Conservation (phyloP, 92 coral and sea anemone species). For the Zoanthus gigantus region DNA sequence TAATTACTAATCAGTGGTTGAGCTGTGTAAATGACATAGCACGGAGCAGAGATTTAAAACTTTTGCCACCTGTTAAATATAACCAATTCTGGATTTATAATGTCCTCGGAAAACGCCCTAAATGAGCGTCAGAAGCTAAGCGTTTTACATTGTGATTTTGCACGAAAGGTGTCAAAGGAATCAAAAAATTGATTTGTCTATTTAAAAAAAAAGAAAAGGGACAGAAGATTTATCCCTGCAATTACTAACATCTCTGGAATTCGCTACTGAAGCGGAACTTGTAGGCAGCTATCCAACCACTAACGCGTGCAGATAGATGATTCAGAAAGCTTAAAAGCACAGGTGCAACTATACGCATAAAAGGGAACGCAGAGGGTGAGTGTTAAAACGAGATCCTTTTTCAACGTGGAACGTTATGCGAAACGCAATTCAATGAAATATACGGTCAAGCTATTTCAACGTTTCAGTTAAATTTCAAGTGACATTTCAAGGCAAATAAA, state of each 20-base stretch:
- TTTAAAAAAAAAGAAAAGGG: background rate
- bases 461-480: background rate
- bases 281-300: background rate
- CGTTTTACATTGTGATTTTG: background rate
- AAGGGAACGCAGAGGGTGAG: background rate
- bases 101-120: slow-evolving; percentile 20
- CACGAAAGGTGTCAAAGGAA: background rate
- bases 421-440: background rate
- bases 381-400: background rate
- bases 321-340: background rate
- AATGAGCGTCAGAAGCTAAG: background rate
- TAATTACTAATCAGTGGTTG: slow-evolving; percentile 26
- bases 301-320: background rate
- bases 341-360: background rate
- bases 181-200: background rate
- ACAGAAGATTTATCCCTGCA: background rate
- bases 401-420: background rate
- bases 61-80: slow-evolving; percentile 4
- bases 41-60: slow-evolving; percentile 25
- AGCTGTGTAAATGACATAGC: background rate
- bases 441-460: background rate
- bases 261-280: background rate
- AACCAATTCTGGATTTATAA: background rate
- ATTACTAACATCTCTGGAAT: background rate
- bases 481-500: background rate